Percentiles rank a stretch among this genome's conserved stretches.
Conservation (phyloP, 2,113 vertebrate genomes). For the Salvator merianae region DNA sequence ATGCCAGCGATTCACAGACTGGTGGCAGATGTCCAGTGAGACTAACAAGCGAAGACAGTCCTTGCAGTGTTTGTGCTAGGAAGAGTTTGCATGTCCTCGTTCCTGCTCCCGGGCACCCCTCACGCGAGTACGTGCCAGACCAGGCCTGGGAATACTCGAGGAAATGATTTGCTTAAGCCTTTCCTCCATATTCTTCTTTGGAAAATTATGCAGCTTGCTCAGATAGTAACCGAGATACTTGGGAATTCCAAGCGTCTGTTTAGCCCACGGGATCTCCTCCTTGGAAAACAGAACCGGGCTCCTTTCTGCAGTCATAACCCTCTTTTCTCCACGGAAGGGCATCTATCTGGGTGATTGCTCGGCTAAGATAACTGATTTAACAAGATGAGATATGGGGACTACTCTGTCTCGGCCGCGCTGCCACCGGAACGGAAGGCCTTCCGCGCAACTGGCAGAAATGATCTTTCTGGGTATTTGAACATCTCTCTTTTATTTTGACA, state of each 20-base stretch:
- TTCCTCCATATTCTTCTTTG: neutral
- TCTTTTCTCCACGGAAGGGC: neutral
- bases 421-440: neutral
- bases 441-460: neutral
- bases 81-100: neutral
- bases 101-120: no score
- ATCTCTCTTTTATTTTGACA: constrained; percentile 31
- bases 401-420: neutral
- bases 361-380: neutral
- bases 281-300: no score
- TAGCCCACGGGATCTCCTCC: neutral
- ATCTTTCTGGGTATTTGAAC: constrained; percentile 21
- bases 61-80: neutral
- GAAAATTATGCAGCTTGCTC: neutral
- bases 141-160: no score
- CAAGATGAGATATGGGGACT: neutral
- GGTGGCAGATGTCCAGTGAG: no score
- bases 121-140: no score
- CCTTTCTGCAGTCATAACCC: neutral
- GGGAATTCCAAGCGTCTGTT: neutral
- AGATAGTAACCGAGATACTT: neutral
- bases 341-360: neutral
- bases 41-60: neutral
- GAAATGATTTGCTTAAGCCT: no score
- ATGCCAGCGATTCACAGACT: no score